Evolutionary conservation across 2,888 invertebrate genomes (phyloP).

Genomic region (Tryphoninae sp.): DNA sequence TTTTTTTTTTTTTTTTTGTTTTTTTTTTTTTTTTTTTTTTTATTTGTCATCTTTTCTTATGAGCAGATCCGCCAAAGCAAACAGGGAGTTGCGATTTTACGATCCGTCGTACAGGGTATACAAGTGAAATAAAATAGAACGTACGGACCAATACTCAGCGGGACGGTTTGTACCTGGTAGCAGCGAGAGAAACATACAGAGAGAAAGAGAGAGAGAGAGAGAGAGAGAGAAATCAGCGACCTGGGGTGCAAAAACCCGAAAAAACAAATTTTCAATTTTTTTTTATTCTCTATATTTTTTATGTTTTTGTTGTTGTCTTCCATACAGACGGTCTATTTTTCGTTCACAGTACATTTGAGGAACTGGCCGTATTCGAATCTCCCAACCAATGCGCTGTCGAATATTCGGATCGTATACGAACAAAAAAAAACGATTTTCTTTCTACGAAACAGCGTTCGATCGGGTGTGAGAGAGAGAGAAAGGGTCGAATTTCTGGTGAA

Average conservation of each 20-base stretch:
- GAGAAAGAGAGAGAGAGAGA: background rate
- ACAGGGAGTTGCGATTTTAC: slow-evolving; percentile 55
- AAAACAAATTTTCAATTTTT: slow-evolving; percentile 46
- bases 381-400: background rate
- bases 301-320: slow-evolving; percentile 15
- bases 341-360: slow-evolving; percentile 23
- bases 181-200: background rate
- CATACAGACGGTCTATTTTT: background rate
- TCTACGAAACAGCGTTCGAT: background rate
- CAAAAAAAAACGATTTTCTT: background rate
- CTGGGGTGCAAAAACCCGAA: slow-evolving; percentile 11
- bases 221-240: slow-evolving; percentile 34
- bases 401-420: background rate
- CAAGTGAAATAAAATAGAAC: slow-evolving; percentile 45
- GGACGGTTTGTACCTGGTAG: slow-evolving; percentile 35
- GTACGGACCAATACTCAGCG: slow-evolving; percentile 37
- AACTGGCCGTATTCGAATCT: slow-evolving; percentile 35
- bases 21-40: too few species aligned
- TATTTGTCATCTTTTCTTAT: too few species aligned
- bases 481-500: background rate
- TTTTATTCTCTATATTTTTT: slow-evolving; percentile 7
- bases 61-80: slow-evolving; percentile 46
- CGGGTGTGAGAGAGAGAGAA: background rate
- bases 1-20: too few species aligned
- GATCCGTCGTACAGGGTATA: slow-evolving; percentile 44